phyloP scores from a whole-genome alignment of 2,888 invertebrate genomes.

The Coelinius sp. region DNA sequence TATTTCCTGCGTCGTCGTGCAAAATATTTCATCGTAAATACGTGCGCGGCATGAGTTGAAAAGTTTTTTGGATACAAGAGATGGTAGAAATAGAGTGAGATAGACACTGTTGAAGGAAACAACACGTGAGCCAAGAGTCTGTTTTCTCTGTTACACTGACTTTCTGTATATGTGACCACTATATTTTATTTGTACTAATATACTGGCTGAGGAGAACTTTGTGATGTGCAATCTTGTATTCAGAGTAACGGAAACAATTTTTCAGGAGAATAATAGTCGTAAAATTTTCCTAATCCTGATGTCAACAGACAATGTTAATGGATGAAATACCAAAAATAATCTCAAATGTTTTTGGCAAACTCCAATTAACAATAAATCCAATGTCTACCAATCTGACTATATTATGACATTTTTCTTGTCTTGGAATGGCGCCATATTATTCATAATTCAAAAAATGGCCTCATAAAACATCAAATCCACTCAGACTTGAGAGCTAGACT shows the following conservation, averaged over 20 bases:
- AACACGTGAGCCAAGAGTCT: conserved; percentile 22
- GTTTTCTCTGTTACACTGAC: conserved; percentile 2
- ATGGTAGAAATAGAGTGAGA: neutral
- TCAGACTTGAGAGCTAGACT: neutral
- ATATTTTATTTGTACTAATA: neutral
- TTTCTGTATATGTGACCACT: neutral
- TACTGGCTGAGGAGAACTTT: neutral
- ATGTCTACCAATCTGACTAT: neutral
- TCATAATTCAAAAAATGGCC: neutral
- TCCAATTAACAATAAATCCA: conserved; percentile 27
- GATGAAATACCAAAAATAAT: neutral
- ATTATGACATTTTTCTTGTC: neutral
- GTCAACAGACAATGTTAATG: neutral
- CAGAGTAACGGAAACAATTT: neutral
- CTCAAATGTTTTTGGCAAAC: conserved; percentile 16
- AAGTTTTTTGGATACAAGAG: neutral
- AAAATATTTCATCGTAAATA: conserved; percentile 26
- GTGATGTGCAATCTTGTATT: conserved; percentile 3
- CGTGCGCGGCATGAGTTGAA: conserved; percentile 23
- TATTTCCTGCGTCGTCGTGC: conserved; percentile 30
- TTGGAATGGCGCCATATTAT: conserved; percentile 22
- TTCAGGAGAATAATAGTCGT: neutral
- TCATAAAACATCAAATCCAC: neutral
- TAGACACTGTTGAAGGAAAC: neutral
- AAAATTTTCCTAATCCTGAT: conserved; percentile 29